These are phyloP conservation scores for Lepilemur septentrionalis DNA, from an alignment of 2,797 vertebrate genomes.

Conservation along the genomic window DNA sequence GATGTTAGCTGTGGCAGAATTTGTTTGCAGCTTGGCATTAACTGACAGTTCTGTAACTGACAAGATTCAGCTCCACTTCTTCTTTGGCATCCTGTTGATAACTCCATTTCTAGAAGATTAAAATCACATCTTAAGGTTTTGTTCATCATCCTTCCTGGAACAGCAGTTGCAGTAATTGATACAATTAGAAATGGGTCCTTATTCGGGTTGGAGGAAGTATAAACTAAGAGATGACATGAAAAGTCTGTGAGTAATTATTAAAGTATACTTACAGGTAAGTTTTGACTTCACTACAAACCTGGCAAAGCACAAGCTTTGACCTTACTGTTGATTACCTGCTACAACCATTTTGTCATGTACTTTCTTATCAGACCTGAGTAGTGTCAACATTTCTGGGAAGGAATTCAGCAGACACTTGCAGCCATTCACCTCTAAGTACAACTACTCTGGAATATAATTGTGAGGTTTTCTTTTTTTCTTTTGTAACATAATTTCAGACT, in stretches of 20 bases:
- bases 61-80: neutral
- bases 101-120: slow-evolving; percentile 49
- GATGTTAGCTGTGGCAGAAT: neutral
- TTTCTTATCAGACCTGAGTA: neutral
- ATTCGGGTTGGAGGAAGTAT: neutral
- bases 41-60: slow-evolving; percentile 20
- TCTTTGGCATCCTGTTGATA: slow-evolving; percentile 33
- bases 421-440: neutral
- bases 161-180: neutral
- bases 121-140: slow-evolving; percentile 47
- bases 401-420: neutral
- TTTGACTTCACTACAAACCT: neutral
- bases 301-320: neutral
- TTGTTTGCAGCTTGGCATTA: slow-evolving; percentile 26
- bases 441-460: neutral
- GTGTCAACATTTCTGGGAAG: neutral
- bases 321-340: neutral
- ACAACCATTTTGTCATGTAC: neutral
- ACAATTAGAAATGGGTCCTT: slow-evolving; percentile 49
- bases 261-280: neutral
- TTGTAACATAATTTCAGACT: slow-evolving; percentile 33
- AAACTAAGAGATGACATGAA: neutral
- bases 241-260: neutral
- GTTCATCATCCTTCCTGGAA: slow-evolving; percentile 43
- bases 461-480: neutral